Base-by-base conservation (phyloP, 2,113 vertebrate genomes). In the Cranoglanis bouderius region DNA sequence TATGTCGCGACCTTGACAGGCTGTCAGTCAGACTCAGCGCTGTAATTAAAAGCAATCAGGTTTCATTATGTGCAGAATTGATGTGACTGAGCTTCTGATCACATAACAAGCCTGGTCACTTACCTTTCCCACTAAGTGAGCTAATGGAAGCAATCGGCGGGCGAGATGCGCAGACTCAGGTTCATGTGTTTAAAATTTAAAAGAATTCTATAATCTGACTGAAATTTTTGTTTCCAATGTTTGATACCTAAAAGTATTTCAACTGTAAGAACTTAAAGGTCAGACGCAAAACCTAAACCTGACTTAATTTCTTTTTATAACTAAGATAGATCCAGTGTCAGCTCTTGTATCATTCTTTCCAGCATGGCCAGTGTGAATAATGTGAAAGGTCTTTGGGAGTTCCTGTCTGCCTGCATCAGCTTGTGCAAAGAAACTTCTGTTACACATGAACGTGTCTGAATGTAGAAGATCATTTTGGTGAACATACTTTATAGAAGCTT, bases 401-500 rank as follows among this genome's bases (percentile, higher is more conserved):
- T 89, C 35, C n/a, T 13, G 51, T 74, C 59, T 49, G 70, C 46
- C 21, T 35, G 32, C 65, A 49, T 49, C 70, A 26, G 65, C 51
- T 14, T 85, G 61, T 43, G 35, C 63, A 63, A 63, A 26, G 38
- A n/a, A 87, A 75, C 92, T 94, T 92, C 89, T 86, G 92, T 94
- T 93, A 89, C 92, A 87, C 86, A 80, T 88, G 91, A 94, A 87
- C 91, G 91, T 93, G 94, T 90, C 91, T 84, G 84, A 51, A 92
- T 93, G 93, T 35, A 86, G 84, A 93, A 92, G 93, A 92, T 88
- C 88, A 88, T 92, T 93, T 91, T 88, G 90, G 88, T 86, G 87
- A 88, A 78, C 92, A 94, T 90, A 92, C 90, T 90, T 94, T 95
- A 93, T 94, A 94, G 94, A 91, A 89, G 80, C 92, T 92, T 88